These are phyloP conservation scores for Manacus vitellinus DNA, from an alignment of 2,113 vertebrate species.

Conservation along the genomic window DNA sequence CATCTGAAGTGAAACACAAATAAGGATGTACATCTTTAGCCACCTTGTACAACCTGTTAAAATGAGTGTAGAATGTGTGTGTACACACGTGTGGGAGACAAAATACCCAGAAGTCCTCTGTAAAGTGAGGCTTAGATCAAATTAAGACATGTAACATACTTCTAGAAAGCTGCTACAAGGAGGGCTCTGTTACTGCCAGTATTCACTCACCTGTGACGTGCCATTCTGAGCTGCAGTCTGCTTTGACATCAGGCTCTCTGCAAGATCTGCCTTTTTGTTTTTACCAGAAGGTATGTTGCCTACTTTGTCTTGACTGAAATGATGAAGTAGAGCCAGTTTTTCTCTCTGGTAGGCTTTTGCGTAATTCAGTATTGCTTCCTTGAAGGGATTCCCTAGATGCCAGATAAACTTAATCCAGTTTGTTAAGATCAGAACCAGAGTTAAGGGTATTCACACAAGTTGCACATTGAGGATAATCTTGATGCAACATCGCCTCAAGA, in stretches of 20 bases:
- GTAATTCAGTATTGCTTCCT: background rate
- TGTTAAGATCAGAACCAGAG: background rate
- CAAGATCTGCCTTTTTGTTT: background rate
- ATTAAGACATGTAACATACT: background rate
- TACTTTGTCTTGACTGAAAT: background rate
- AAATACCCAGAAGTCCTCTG: background rate
- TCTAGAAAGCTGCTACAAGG: background rate
- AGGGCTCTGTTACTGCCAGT: background rate
- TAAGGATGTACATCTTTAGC: background rate
- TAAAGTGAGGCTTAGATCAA: background rate
- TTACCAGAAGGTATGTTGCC: background rate
- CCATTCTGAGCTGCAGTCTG: background rate
- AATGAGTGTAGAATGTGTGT: background rate
- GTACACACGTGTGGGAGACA: rapidly evolving
- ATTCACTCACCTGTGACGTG: background rate
- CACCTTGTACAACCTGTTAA: background rate
- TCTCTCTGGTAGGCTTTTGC: background rate
- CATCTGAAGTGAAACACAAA: background rate
- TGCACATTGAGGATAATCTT: background rate
- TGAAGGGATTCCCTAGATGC: background rate
- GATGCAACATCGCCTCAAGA: background rate
- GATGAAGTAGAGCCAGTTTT: background rate
- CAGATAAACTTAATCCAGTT: background rate
- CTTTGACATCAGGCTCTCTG: background rate
- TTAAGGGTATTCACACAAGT: background rate